Evolutionary conservation across 2,888 invertebrate genomes (phyloP), one percentile per base, ranked within the genome.

Genomic region (Drosophila algonquin): DNA sequence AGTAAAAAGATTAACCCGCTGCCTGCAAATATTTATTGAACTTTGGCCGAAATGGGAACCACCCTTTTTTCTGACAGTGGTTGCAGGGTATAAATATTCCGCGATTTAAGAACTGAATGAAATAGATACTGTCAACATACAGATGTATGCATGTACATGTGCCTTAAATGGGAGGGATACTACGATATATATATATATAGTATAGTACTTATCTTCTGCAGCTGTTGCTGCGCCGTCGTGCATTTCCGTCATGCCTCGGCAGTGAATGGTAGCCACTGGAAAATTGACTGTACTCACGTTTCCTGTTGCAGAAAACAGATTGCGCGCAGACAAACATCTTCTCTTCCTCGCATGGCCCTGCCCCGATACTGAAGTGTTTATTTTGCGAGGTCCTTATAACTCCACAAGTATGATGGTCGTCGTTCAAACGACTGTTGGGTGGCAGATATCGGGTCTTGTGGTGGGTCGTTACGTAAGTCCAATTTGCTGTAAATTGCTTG

Each of bases 391-490:
- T 6, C 14, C 12, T 40, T 6, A 40, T 1, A 14, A 40, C 2
- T 2, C n/a, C 40, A 40, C 40, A 40, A 0, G 7, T 12, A 12
- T 4, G 14, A 14, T 40, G 14, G 14, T 2, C 7, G 2, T 1
- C 7, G 6, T n/a, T 40, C 40, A 40, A n/a, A 2, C 1, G 2
- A 40, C 14, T 14, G 14, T 14, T 6, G 0, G 32, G 44, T 47
- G 70, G 64, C 9, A 69, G 12, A 51, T 63, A 58, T 1, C 2
- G 7, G 0, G 54, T 3, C 0, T 12, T 1, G 1, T 2, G 4
- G 5, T 21, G 5, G 48, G 27, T 16, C 2, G 71, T 40, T 4
- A 75, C 27, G 40, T 67, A 75, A 27, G 14, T 47, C 5, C 59
- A 73, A 0, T 0, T 1, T 1, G 10, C 6, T 30, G 35, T 12